Percentiles rank a stretch among this genome's conserved stretches.
These are phyloP conservation scores for Gymnobelideus leadbeateri DNA, from an alignment of 2,113 vertebrate genomes.

Conservation along the genomic window DNA sequence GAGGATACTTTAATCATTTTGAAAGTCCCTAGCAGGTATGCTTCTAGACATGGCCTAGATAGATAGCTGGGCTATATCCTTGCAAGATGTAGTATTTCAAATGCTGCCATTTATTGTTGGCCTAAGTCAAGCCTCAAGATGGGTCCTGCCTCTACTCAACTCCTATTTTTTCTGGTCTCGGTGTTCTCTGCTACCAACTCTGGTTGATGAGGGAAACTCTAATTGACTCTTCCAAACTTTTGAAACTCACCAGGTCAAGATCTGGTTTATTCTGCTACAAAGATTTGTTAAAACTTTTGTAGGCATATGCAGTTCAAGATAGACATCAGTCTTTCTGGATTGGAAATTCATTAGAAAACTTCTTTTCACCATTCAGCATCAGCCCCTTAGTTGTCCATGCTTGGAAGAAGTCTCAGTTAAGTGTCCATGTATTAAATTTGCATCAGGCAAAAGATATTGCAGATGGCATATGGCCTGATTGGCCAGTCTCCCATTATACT, in stretches of 20 bases:
- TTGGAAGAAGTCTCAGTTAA: background rate
- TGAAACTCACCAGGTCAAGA: background rate
- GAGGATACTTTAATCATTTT: too few species aligned
- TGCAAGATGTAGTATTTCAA: background rate
- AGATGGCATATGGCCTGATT: background rate
- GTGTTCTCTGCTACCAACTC: background rate
- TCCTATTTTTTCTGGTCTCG: background rate
- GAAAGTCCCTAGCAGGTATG: background rate
- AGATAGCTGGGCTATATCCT: background rate
- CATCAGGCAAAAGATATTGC: background rate
- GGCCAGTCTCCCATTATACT: background rate
- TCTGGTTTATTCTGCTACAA: background rate
- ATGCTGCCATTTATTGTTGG: too few species aligned
- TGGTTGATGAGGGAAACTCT: background rate
- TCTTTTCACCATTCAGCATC: background rate
- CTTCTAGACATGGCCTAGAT: background rate
- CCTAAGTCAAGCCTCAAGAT: background rate
- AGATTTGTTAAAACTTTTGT: background rate
- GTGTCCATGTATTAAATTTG: background rate
- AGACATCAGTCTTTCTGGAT: background rate
- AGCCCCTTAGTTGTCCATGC: background rate
- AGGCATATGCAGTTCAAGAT: background rate
- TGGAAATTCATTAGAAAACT: background rate
- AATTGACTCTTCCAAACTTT: background rate
- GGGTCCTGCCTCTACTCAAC: background rate